Base-by-base conservation (phyloP, 2,888 invertebrate genomes). In the Aphidius colemani region DNA sequence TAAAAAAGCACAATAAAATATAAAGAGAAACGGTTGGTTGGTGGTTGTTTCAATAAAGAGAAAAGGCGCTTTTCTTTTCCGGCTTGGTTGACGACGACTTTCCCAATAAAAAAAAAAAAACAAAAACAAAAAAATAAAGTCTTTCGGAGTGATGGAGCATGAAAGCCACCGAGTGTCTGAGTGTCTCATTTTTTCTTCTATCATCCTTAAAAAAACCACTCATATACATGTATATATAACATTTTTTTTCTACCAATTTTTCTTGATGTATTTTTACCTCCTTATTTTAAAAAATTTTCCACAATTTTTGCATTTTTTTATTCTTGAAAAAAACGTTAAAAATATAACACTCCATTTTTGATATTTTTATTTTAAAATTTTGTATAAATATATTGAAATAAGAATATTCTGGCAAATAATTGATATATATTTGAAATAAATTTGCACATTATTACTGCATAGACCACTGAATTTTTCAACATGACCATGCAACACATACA, bases 21-120 rank as follows among this genome's bases (percentile, higher is more conserved):
- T 30, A 30, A 30, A 30, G 30, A 30, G 30, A 30, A 30, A 30
- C 30, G 30, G 30, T 30, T 9, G 11, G 11, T 53, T 9, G 11
- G 41, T 53, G 53, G 41, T 11, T 40, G 39, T n/a, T 53, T 53
- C 53, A 41, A 53, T 53, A 53, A 7, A 53, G 40, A 53, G 10
- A 30, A 30, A 30, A 30, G 3, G 5, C n/a, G 3, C 40, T 41
- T 53, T 39, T 53, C 11, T 53, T 39, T 48, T 48, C 48, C 10
- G n/a, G 9, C 10, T 7, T 9, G 10, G 8, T 51, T 10, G 39
- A 7, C 39, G 18, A 30, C 30, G 51, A 39, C 18, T 9, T 10
- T 9, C 30, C 30, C 30, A 18, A 30, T 18, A 13, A 30, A 51
- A 7, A n/a, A 7, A n/a, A 30, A 7, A 51, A 30, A 51, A 39